Base-by-base conservation (phyloP, 2,113 vertebrate species). In the Elgaria multicarinata region DNA sequence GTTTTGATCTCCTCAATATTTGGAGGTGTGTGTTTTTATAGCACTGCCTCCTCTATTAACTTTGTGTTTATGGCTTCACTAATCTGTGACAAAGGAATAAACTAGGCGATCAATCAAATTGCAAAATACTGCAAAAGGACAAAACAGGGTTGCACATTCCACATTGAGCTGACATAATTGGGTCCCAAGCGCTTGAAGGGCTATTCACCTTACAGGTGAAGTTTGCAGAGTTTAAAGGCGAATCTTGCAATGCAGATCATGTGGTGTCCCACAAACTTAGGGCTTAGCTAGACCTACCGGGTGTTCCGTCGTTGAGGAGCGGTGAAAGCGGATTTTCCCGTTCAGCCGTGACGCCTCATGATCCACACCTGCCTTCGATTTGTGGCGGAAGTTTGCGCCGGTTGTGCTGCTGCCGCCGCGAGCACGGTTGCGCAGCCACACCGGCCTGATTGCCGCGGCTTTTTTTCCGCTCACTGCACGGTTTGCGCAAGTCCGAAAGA, bases 1-100 rank as follows among this genome's bases (percentile, higher is more conserved):
- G 69, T 93, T 94, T 81, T 89, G 88, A 91, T 88, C 93, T 84
- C 91, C 85, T 81, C 90, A 87, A 4, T 72, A 36, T 91, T 62
- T 46, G 76, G 79, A 14, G 91, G 93, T 16, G 91, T 92, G 95
- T 67, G 53, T 87, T 77, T 84, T 69, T 87, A 93, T 85, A 93
- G 88, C 55, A 71, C 94, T 92, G 89, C 87, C 91, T 92, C 88
- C 90, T 87, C 91, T 90, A 93, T 86, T 95, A 92, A 77, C 93
- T 87, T 92, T 77, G 79, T 26, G 0, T 94, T 94, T 94, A 93
- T 0, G 0, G 93, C 92, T 92, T 87, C n/a, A 1, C 92, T 89
- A 87, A 92, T 46, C 71, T 31, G 9, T 10, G 85, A 2, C 8
- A 72, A 88, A 91, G 91, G 92, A 93, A 89, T 80, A 64, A 90